A percentile compares a stretch with the other conserved stretches of the same genome.
These are phyloP conservation scores for Falco cherrug DNA, from an alignment of 2,797 vertebrate genomes.

Conservation along the genomic window DNA sequence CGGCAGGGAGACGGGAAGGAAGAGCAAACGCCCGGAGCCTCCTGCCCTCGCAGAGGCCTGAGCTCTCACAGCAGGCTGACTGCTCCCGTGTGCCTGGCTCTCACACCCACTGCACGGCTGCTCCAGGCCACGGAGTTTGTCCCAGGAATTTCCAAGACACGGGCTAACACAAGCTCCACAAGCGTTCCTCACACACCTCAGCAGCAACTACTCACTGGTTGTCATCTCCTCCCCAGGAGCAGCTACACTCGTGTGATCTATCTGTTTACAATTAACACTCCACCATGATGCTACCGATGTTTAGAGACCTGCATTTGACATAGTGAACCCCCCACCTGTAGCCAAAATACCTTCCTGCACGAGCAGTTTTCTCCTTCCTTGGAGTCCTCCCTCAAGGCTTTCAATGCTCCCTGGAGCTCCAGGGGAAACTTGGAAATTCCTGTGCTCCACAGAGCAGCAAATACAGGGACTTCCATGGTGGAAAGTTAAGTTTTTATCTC, in stretches of 20 bases:
- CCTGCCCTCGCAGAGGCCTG: neutral
- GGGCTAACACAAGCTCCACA: neutral
- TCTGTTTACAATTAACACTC: neutral
- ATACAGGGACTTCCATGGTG: neutral
- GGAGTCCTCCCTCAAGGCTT: neutral
- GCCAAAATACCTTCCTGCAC: neutral
- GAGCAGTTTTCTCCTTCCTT: neutral
- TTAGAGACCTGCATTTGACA: neutral
- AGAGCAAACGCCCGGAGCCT: neutral
- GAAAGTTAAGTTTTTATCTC: neutral
- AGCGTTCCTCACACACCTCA: neutral
- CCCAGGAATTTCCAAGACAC: neutral
- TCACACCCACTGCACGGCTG: neutral
- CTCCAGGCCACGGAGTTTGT: neutral
- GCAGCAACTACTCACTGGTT: neutral
- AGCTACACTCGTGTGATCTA: fast-evolving
- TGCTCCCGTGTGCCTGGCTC: neutral
- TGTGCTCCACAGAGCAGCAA: neutral
- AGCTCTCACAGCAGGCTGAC: neutral
- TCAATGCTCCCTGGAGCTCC: neutral
- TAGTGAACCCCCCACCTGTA: neutral
- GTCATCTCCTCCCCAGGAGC: neutral
- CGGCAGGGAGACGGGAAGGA: neutral
- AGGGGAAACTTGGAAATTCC: neutral
- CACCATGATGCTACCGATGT: fast-evolving